Conservation (phyloP, 2,113 vertebrate genomes). For the Colistium nudipinnis region DNA sequence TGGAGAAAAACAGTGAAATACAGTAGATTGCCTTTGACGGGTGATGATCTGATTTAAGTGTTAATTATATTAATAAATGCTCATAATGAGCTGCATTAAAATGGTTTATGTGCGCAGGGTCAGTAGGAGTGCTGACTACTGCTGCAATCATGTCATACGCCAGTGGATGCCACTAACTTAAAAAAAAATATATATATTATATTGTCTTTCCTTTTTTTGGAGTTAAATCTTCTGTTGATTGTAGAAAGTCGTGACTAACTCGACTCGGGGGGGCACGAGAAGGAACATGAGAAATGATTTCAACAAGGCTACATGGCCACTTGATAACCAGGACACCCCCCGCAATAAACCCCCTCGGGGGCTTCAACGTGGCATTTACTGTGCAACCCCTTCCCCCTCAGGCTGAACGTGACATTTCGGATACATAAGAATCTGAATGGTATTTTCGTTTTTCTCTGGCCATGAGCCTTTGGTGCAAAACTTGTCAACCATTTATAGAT, state of each 20-base stretch:
- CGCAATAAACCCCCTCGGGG: constrained; percentile 8
- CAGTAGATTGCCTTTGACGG: too few species aligned
- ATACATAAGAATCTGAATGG: background rate
- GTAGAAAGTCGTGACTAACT: background rate
- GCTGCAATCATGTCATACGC: constrained; percentile 8
- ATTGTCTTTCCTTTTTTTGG: background rate
- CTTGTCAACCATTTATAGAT: too few species aligned
- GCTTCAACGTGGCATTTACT: constrained; percentile 29
- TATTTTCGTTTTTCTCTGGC: background rate
- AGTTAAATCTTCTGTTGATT: background rate
- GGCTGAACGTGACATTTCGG: constrained; percentile 38
- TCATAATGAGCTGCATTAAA: too few species aligned
- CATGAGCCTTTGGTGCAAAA: too few species aligned
- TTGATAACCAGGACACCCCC: background rate
- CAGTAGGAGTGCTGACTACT: background rate
- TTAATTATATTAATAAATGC: too few species aligned
- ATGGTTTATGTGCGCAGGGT: too few species aligned
- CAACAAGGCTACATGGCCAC: background rate
- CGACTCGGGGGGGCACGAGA: background rate
- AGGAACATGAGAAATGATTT: too few species aligned
- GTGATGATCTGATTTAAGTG: too few species aligned
- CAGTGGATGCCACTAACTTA: background rate
- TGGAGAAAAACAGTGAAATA: too few species aligned
- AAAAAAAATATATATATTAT: background rate
- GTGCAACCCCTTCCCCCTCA: constrained; percentile 13